Base-by-base conservation (phyloP, 2,888 invertebrate genomes). In the Apocheima hispidaria region DNA sequence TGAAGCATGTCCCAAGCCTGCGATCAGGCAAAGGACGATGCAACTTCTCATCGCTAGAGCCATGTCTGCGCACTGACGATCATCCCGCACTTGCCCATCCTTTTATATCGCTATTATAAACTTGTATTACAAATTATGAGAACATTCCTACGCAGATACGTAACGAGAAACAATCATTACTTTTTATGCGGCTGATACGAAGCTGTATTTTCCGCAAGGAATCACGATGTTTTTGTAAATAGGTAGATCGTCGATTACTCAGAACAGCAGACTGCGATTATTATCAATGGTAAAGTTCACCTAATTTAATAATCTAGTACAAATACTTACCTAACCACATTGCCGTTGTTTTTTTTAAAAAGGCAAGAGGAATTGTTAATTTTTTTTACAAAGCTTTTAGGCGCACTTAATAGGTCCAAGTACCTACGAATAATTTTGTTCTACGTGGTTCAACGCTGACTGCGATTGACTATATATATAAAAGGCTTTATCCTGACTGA, bases 91-190 rank as follows among this genome's bases (percentile, higher is more conserved):
- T 61, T 65, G 64, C 68, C 69, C 81, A 84, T 86, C 88, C 90
- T 88, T 89, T 83, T 90, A 90, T 90, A 90, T 82, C 69, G 73
- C 77, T 71, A 79, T 79, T 78, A 77, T 79, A 77, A 81, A 75
- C 74, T 77, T 78, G 77, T 80, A 76, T 77, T 75, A 75, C 78
- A 73, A 76, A 82, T 80, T 77, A 71, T 75, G 77, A 77, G 73
- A 81, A 77, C 48, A 59, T 49, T 71, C 72, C 63, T 71, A 73
- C 69, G 72, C 73, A 73, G 70, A 69, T 79, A 82, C 75, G 70
- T 79, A 73, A 67, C 68, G 78, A 75, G 84, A 86, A 87, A 86
- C 79, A 79, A 80, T 83, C 68, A 74, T 69, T 66, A 67, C 58
- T 73, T 71, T 73, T 73, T 69, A 70, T 68, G 61, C 30, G 56